Base-by-base conservation (phyloP, 1,140 invertebrate genomes). In the Xylocopa sonorina region DNA sequence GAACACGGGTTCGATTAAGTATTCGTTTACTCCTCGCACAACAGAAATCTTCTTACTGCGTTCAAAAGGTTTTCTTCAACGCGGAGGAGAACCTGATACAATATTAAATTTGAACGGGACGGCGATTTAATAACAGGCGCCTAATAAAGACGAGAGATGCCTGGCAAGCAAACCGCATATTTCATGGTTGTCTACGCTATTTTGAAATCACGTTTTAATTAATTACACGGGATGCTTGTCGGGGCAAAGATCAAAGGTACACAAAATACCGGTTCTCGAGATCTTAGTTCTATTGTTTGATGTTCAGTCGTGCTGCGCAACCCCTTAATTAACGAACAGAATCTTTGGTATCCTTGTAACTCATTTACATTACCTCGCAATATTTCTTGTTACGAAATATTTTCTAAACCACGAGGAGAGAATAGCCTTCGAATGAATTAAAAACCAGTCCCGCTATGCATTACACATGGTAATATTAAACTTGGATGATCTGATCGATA, bases 81-180 rank as follows among this genome's bases (percentile, higher is more conserved):
- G 16, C 21, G 48, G 12, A 67, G 0, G 24, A 41, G 41, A 50
- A 46, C 3, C n/a, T 2, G 14, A 1, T 7, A 24, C 14, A 32
- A 77, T 51, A 60, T 69, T 4, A 57, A 67, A 60, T 38, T 69
- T 4, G 18, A 34, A 5, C 12, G 9, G 18, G 29, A 29, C n/a
- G 57, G 12, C 43, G 46, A 32, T 41, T 10, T 50, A 69, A 68
- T 58, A 77, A 69, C 27, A 21, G 32, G 16, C n/a, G 9, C 24
- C 43, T 60, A 77, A 77, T 77, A 60, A 69, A 60, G 43, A 69
- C 38, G 43, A 57, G 12, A 38, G 10, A 29, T 29, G n/a, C n/a
- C n/a, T n/a, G 29, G 38, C 12, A n/a, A 34, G 53, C 16, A 16
- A 43, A 57, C 24, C 34, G 38, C 29, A 29, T 69, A 60, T 46